phyloP scores from a whole-genome alignment of 2,888 invertebrate genomes.

The Lithophane socia region DNA sequence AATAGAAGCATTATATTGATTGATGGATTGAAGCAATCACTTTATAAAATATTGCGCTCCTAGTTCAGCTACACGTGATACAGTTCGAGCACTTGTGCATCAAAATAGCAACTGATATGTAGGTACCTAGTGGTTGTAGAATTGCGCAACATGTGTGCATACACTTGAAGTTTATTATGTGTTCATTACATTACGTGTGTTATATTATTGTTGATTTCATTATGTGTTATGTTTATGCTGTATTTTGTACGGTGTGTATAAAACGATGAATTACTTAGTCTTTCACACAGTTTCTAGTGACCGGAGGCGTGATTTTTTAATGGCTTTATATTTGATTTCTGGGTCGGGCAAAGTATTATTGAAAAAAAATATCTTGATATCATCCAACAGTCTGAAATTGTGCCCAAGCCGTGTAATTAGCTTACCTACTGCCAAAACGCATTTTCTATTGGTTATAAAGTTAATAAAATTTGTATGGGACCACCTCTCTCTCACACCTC shows the following conservation, averaged over 20 bases:
- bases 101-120: slow-evolving; percentile 45
- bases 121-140: slow-evolving; percentile 1
- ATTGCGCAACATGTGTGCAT: slow-evolving; percentile 50
- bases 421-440: not conserved
- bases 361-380: too few species aligned
- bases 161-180: slow-evolving; percentile 17
- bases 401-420: not conserved
- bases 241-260: not conserved
- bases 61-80: slow-evolving; percentile 23
- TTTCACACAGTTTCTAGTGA: not conserved
- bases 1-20: not conserved
- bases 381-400: not conserved
- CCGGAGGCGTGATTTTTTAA: not conserved
- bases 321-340: too few species aligned
- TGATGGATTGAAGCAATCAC: slow-evolving; percentile 22
- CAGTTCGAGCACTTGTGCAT: slow-evolving; percentile 27
- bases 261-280: not conserved
- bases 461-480: too few species aligned
- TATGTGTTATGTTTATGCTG: not conserved
- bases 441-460: too few species aligned
- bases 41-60: not conserved
- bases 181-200: slow-evolving; percentile 12
- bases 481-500: too few species aligned
- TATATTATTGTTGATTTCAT: slow-evolving; percentile 10
- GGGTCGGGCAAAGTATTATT: too few species aligned